Base-by-base conservation (phyloP, 30 jellyfish, hydroid and myxozoan species). In the Turritopsis rubra region DNA sequence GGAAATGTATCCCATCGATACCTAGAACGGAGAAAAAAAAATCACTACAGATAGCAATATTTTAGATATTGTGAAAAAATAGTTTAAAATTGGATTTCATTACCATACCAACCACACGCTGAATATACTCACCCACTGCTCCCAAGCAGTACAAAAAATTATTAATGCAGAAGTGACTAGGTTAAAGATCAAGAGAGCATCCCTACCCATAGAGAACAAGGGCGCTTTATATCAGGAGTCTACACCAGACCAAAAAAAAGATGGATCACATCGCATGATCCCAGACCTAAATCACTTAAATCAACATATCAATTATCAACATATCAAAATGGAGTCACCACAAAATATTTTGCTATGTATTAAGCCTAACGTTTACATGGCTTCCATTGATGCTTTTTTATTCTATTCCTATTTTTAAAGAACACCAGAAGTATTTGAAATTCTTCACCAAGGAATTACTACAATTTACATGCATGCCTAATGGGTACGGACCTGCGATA, bases 311-410 rank as follows among this genome's bases (percentile, higher is more conserved):
- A 53, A 75, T 52, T 74, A 85, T 65, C 54, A 27, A 52, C 88
- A 75, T 73, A 26, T 85, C 71, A 85, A 85, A 85, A 85, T 85
- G 93, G 88, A 79, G 31, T 30, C 93, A 21, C 23, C 78, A 27
- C 72, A 29, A 60, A n/a, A 66, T 31, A 84, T 79, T 79, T 20
- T 85, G 53, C 84, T 68, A 1, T 25, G 73, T 65, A 65, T 85
- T 54, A 78, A 79, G 41, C 85, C 93, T 30, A 54, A 71, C 78
- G 88, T 28, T 53, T 85, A 73, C 52, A 78, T 85, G 88, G 93
- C 88, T 52, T 53, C 88, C 72, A 80, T 85, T 54, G 93, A 85
- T 80, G 72, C 75, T 80, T 28, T 77, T 28, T 77, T 77, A 28
- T 80, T 23, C 85, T 27, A 52, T 77, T 26, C 20, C 85, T 28